Evolutionary conservation across 2,888 invertebrate genomes (phyloP).

Genomic region (Odontocolon sp.): DNA sequence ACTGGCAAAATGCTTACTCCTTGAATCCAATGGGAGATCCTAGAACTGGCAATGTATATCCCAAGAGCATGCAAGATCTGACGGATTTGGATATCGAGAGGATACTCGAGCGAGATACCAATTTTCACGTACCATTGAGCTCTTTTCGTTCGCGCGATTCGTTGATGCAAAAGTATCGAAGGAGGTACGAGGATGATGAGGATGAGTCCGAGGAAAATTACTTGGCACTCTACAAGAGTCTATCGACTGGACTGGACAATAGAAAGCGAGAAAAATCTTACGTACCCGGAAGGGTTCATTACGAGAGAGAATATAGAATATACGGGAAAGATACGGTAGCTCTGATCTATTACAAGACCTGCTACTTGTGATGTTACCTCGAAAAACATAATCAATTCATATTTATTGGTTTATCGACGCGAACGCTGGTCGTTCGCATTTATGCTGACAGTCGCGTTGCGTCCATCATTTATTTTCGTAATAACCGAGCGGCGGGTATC

Average conservation of each 20-base stretch:
- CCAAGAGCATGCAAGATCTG: constrained; percentile 76
- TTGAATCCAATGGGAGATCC: constrained; percentile 63
- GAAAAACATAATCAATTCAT: background rate
- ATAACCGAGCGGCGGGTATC: background rate
- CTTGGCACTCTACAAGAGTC: constrained; percentile 69
- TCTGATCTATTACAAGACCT: constrained; percentile 80
- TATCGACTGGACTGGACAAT: constrained; percentile 69
- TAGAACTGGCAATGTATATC: constrained; percentile 67
- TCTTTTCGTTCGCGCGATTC: constrained; percentile 53
- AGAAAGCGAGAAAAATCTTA: constrained; percentile 66
- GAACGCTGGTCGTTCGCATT: constrained; percentile 52
- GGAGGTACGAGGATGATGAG: constrained; percentile 29
- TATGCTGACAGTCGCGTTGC: constrained; percentile 17
- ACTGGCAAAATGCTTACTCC: constrained; percentile 64
- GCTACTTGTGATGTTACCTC: constrained; percentile 77
- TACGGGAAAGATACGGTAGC: constrained; percentile 79
- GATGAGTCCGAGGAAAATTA: constrained; percentile 70
- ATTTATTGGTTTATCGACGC: background rate
- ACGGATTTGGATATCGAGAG: constrained; percentile 76
- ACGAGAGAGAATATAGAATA: constrained; percentile 78
- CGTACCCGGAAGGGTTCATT: constrained; percentile 78
- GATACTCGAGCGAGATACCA: constrained; percentile 71
- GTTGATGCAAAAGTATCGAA: constrained; percentile 52
- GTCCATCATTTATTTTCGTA: constrained; percentile 21
- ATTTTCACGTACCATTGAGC: constrained; percentile 61